Conservation (phyloP, 2,888 invertebrate species). For the Apamea monoglypha region DNA sequence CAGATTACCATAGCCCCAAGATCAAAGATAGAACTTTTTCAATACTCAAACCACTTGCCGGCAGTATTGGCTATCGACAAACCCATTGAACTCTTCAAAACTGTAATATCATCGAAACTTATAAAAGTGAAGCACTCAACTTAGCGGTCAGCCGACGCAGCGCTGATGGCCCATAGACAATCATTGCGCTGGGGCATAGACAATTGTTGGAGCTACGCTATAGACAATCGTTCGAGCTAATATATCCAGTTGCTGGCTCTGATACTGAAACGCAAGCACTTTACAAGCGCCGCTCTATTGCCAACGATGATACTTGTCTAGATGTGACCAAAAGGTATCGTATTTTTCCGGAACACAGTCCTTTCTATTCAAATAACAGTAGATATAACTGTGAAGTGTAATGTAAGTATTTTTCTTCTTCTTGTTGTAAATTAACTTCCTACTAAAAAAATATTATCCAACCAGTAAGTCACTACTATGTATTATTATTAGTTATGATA, state of each 20-base stretch:
- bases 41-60: conserved; percentile 31
- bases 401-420: background rate
- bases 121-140: conserved; percentile 38
- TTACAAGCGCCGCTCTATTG: conserved; percentile 8
- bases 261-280: conserved; percentile 36
- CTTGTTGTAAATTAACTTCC: background rate
- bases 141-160: conserved; percentile 58
- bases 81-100: conserved; percentile 46
- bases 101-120: conserved; percentile 56
- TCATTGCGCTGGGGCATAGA: conserved; percentile 28
- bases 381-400: too few relatives aligned
- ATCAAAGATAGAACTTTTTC: conserved; percentile 44
- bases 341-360: background rate
- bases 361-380: background rate
- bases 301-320: conserved; percentile 11
- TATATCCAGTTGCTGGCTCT: conserved; percentile 44
- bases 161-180: conserved; percentile 55
- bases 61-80: conserved; percentile 31
- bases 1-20: conserved; percentile 3
- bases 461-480: background rate
- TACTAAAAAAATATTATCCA: background rate
- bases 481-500: background rate
- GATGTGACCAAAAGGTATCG: conserved; percentile 12
- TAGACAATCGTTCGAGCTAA: conserved; percentile 44
- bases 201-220: conserved; percentile 27